A percentile compares a stretch with the other conserved stretches of the same genome.
Conservation (phyloP, 2,888 invertebrate genomes). For the Empis livida region DNA sequence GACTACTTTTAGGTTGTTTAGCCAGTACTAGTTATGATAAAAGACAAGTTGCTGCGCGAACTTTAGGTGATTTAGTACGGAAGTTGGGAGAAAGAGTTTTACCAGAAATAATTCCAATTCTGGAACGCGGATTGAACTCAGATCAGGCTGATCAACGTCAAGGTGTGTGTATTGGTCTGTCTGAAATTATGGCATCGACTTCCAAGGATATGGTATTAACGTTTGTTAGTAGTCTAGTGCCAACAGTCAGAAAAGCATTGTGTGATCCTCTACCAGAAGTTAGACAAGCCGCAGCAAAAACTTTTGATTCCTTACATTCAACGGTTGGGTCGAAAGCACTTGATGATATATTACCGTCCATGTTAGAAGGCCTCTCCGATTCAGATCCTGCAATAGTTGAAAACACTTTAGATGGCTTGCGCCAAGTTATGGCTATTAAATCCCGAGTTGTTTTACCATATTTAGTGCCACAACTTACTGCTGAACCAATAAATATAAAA, state of each 20-base stretch:
- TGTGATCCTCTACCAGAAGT: conserved; percentile 90
- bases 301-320: conserved; percentile 90
- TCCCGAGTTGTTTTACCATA: conserved; percentile 92
- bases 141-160: conserved; percentile 89
- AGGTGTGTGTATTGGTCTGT: conserved; percentile 95
- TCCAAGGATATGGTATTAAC: conserved; percentile 87
- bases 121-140: conserved; percentile 85
- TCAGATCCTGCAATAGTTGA: conserved; percentile 70
- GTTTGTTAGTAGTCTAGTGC: conserved; percentile 76
- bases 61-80: conserved; percentile 90
- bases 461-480: conserved; percentile 86
- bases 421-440: conserved; percentile 95
- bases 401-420: conserved; percentile 85
- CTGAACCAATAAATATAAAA: conserved; percentile 80
- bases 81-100: conserved; percentile 95
- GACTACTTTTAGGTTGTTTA: conserved; percentile 80
- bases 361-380: conserved; percentile 64
- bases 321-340: conserved; percentile 88
- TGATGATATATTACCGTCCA: conserved; percentile 89
- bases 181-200: conserved; percentile 96
- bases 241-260: conserved; percentile 88
- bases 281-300: conserved; percentile 87
- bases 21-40: conserved; percentile 95
- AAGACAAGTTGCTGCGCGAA: conserved; percentile 89
- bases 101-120: conserved; percentile 95